A percentile compares a stretch with the other conserved stretches of the same genome.
These are phyloP conservation scores for Drosophila nigromelanica DNA, from an alignment of 1,140 invertebrate genomes.

Conservation along the genomic window DNA sequence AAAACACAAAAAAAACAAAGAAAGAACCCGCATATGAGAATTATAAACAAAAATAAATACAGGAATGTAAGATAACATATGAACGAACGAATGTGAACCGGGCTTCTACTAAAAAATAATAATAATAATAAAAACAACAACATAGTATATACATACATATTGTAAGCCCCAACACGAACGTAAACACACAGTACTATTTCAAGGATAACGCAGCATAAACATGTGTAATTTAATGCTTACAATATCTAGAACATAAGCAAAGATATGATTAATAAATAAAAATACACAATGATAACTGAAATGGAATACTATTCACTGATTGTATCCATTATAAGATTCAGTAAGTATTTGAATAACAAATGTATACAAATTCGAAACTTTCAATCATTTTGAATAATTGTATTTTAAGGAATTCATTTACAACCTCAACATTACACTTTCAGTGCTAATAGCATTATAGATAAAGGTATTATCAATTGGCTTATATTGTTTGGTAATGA, in stretches of 20 bases:
- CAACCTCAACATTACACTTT: slow-evolving; percentile 87
- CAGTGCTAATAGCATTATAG: slow-evolving; percentile 96
- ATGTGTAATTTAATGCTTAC: slow-evolving; percentile 49
- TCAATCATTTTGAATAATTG: slow-evolving; percentile 21
- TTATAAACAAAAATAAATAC: slow-evolving; percentile 35
- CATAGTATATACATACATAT: slow-evolving; percentile 16
- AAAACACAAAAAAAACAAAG: slow-evolving; percentile 7
- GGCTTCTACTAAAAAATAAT: slow-evolving; percentile 35
- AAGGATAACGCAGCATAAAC: slow-evolving; percentile 35
- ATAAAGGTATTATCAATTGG: slow-evolving; percentile 98
- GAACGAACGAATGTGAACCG: slow-evolving; percentile 13
- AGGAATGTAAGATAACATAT: slow-evolving; percentile 57
- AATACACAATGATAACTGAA: slow-evolving; percentile 23
- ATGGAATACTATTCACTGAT: neutral
- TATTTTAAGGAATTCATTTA: slow-evolving; percentile 50
- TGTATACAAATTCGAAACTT: neutral
- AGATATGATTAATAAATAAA: slow-evolving; percentile 48
- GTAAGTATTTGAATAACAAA: neutral
- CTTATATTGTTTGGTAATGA: slow-evolving; percentile 98
- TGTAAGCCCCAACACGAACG: slow-evolving; percentile 21
- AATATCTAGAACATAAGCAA: slow-evolving; percentile 41
- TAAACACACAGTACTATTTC: slow-evolving; percentile 28
- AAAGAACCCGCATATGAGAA: slow-evolving; percentile 7
- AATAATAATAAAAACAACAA: slow-evolving; percentile 8
- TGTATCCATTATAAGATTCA: neutral